Evolutionary conservation across 1,140 invertebrate species (phyloP).

Genomic region (Diorhabda sublineata): DNA sequence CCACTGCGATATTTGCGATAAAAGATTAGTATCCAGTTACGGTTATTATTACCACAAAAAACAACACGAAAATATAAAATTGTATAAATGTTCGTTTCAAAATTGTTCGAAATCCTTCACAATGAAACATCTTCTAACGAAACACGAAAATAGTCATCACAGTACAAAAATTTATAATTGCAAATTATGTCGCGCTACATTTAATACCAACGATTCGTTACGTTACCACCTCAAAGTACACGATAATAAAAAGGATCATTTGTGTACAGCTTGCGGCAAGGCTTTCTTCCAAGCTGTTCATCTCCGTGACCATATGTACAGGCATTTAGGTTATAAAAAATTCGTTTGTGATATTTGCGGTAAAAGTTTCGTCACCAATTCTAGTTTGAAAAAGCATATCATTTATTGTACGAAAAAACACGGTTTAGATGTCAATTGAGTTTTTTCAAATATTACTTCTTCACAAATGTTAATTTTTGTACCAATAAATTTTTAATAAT

Average conservation of each 20-base stretch:
- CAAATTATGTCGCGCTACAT: background rate
- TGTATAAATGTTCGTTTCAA: background rate
- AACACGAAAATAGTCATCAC: background rate
- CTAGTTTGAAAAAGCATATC: background rate
- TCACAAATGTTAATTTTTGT: too few species aligned
- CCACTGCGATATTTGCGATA: conserved; percentile 4
- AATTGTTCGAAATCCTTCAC: background rate
- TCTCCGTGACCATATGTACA: conserved; percentile 3
- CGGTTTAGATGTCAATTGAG: background rate
- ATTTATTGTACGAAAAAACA: background rate
- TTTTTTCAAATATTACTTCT: too few species aligned
- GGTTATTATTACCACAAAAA: conserved; percentile 5
- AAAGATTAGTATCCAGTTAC: background rate
- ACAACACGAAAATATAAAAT: conserved; percentile 6
- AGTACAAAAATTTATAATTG: background rate
- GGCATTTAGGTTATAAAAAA: background rate
- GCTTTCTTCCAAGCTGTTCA: background rate
- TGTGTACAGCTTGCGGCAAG: background rate
- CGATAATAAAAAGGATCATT: background rate
- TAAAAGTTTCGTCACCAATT: background rate
- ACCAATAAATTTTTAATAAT: too few species aligned
- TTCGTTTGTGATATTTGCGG: conserved; percentile 6
- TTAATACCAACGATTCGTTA: background rate
- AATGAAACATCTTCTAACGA: background rate
- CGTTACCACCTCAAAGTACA: background rate